A percentile compares a stretch with the other conserved stretches of the same genome.
Conservation (phyloP, 1,140 invertebrate species). For the Formica exsecta region DNA sequence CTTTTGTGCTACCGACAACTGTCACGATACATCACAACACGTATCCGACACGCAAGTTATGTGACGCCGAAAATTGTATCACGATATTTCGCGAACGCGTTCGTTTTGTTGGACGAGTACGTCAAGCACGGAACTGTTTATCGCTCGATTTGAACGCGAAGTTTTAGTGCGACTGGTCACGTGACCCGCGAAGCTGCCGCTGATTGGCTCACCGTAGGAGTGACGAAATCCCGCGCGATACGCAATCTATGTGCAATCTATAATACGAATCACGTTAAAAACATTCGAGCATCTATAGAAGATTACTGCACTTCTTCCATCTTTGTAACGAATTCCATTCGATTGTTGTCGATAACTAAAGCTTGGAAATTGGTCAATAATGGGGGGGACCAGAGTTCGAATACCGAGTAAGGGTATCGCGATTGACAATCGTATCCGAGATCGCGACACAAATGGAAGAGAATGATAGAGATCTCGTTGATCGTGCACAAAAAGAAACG, state of each 20-base stretch:
- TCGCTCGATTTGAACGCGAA: neutral
- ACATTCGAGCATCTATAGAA: neutral
- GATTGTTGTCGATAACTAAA: neutral
- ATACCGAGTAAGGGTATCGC: neutral
- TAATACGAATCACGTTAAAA: constrained; percentile 1
- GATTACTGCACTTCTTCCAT: neutral
- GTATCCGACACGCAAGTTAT: neutral
- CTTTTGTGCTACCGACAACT: neutral
- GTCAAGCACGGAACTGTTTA: neutral
- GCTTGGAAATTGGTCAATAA: neutral
- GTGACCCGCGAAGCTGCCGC: neutral
- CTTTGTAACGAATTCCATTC: neutral
- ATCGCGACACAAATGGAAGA: neutral
- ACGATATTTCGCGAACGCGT: too few species aligned
- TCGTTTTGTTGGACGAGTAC: neutral
- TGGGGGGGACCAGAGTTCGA: neutral
- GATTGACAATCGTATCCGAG: neutral
- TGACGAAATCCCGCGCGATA: constrained; percentile 20
- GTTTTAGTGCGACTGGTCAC: neutral
- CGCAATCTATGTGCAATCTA: neutral
- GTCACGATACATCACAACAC: neutral
- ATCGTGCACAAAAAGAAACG: neutral
- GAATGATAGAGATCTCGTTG: too few species aligned
- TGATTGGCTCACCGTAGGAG: constrained; percentile 22
- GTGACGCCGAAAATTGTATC: neutral